phyloP scores from a whole-genome alignment of 2,113 vertebrate genomes.

The Proteles cristata region DNA sequence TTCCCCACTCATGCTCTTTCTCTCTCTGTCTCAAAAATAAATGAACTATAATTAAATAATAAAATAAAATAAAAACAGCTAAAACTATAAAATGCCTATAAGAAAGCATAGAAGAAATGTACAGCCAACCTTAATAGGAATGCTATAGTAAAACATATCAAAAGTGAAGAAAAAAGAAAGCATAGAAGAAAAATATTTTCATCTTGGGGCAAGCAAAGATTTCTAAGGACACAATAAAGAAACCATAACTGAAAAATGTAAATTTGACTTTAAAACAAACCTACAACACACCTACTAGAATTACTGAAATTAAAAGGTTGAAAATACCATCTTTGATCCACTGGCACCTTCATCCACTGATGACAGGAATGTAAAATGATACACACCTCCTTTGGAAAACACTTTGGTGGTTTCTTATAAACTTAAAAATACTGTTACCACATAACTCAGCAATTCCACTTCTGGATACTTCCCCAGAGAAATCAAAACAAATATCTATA shows the following conservation, averaged over 20 bases:
- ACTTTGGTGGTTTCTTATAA: not conserved
- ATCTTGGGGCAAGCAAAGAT: not conserved
- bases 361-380: not conserved
- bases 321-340: not conserved
- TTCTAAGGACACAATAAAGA: slow-evolving; percentile 37
- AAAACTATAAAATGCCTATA: slow-evolving; percentile 9
- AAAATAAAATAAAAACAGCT: not conserved
- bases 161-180: not conserved
- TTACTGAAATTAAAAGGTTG: not conserved
- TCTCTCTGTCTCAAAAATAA: not conserved
- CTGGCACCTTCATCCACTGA: not conserved
- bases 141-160: not conserved
- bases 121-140: not conserved
- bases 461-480: not conserved
- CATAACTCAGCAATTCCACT: not conserved
- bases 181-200: not conserved
- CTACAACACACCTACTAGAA: not conserved
- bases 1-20: too few relatives aligned
- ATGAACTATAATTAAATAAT: not conserved
- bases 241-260: not conserved
- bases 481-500: slow-evolving; percentile 11
- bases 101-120: not conserved
- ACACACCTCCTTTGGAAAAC: not conserved
- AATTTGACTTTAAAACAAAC: slow-evolving; percentile 29
- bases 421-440: not conserved